Evolutionary conservation across 2,113 vertebrate genomes (phyloP).

Genomic region (Leuciscus idus): DNA sequence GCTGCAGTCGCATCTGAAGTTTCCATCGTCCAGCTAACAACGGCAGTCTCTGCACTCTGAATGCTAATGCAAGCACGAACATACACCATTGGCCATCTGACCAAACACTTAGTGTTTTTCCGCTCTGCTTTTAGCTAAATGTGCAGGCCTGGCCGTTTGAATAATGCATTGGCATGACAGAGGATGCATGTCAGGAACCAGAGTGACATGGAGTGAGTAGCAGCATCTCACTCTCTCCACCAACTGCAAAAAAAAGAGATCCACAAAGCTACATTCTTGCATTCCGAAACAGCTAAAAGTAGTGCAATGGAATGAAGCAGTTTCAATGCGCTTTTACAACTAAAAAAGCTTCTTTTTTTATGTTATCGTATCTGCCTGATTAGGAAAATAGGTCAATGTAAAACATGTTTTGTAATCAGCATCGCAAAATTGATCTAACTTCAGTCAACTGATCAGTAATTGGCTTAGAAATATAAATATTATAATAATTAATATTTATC

Average conservation of each 20-base stretch:
- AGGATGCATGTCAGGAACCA: constrained; percentile 34
- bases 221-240: neutral
- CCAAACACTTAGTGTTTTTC: constrained; percentile 44
- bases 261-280: neutral
- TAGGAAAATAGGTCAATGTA: neutral
- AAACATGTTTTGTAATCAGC: neutral
- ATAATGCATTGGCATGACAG: constrained; percentile 38
- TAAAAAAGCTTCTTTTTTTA: neutral
- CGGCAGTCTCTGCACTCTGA: constrained; percentile 19
- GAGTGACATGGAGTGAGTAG: neutral
- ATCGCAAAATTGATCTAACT: neutral
- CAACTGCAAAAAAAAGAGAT: neutral
- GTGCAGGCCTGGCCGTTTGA: constrained; percentile 25
- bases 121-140: constrained; percentile 27
- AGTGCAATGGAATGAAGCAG: neutral
- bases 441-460: neutral
- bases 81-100: constrained; percentile 47
- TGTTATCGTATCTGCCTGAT: neutral
- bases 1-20: constrained; percentile 29
- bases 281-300: neutral
- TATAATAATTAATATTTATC: too few relatives aligned
- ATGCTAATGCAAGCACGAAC: constrained; percentile 52
- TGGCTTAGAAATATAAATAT: neutral
- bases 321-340: neutral
- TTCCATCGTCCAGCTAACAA: constrained; percentile 41